phyloP scores from a whole-genome alignment of 2,888 invertebrate species.

The Cybosia mesomella region DNA sequence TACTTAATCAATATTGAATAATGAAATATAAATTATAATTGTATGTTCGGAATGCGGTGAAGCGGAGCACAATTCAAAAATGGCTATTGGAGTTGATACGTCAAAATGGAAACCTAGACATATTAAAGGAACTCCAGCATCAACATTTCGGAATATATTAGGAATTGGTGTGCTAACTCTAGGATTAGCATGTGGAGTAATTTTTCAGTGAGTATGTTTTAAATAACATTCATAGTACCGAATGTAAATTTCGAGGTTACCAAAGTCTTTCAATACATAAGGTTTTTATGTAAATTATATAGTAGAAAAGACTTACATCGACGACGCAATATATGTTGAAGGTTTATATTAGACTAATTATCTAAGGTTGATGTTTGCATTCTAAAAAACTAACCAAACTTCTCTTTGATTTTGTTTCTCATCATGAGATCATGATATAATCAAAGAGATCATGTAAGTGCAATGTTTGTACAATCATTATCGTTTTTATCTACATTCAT shows the following conservation, averaged over 20 bases:
- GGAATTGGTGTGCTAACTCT: slow-evolving; percentile 78
- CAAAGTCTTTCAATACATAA: no score
- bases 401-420: background rate
- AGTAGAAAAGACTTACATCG: background rate
- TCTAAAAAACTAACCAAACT: background rate
- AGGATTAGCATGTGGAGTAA: slow-evolving; percentile 72
- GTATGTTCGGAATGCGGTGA: no score
- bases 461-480: background rate
- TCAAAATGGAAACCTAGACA: slow-evolving; percentile 89
- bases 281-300: no score
- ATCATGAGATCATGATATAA: no score
- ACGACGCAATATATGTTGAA: background rate
- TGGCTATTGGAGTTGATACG: slow-evolving; percentile 86
- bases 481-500: background rate
- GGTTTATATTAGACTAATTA: background rate
- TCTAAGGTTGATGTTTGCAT: background rate
- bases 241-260: no score
- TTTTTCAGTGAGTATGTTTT: slow-evolving; percentile 80
- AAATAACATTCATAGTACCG: slow-evolving; percentile 4
- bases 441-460: no score
- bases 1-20: no score
- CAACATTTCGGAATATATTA: slow-evolving; percentile 84
- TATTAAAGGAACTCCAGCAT: slow-evolving; percentile 89
- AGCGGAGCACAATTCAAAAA: slow-evolving; percentile 51
- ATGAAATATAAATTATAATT: no score